phyloP scores from a whole-genome alignment of 2,888 invertebrate species.

The Tiphia femorata region DNA sequence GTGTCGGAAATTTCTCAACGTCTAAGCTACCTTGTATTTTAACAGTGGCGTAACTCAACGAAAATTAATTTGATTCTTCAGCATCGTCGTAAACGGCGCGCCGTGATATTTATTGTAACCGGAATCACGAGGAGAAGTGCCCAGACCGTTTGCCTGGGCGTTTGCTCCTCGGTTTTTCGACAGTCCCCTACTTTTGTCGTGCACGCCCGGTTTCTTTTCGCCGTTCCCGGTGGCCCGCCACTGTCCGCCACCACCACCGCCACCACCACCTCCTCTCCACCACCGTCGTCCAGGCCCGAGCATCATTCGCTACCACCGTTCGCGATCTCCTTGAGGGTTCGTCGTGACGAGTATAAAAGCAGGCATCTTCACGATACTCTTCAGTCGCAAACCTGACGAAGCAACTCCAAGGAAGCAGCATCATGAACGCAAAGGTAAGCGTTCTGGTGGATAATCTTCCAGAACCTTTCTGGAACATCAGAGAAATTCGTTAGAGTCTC shows the following conservation, averaged over 20 bases:
- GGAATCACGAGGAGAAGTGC: too few species aligned
- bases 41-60: too few species aligned
- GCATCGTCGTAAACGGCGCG: too few species aligned
- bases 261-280: slow-evolving; percentile 43
- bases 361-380: slow-evolving; percentile 52
- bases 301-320: slow-evolving; percentile 7
- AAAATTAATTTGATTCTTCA: too few species aligned
- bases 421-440: slow-evolving; percentile 63
- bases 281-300: too few species aligned
- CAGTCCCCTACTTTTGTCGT: slow-evolving; percentile 28
- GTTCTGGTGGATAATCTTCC: too few species aligned
- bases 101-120: too few species aligned
- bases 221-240: slow-evolving; percentile 35
- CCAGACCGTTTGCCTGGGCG: slow-evolving; percentile 16
- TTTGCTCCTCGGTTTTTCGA: slow-evolving; percentile 30
- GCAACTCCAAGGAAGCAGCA: slow-evolving; percentile 47
- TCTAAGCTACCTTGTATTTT: too few species aligned
- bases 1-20: too few species aligned
- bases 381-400: slow-evolving; percentile 59
- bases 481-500: too few species aligned
- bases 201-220: slow-evolving; percentile 45
- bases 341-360: slow-evolving; percentile 63
- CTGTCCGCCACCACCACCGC: slow-evolving; percentile 42
- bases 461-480: too few species aligned
- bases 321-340: slow-evolving; percentile 15